Percentiles rank a stretch among this genome's conserved stretches.
Evolutionary conservation across 2,113 vertebrate genomes (phyloP).

Genomic region (Salvelinus fontinalis): DNA sequence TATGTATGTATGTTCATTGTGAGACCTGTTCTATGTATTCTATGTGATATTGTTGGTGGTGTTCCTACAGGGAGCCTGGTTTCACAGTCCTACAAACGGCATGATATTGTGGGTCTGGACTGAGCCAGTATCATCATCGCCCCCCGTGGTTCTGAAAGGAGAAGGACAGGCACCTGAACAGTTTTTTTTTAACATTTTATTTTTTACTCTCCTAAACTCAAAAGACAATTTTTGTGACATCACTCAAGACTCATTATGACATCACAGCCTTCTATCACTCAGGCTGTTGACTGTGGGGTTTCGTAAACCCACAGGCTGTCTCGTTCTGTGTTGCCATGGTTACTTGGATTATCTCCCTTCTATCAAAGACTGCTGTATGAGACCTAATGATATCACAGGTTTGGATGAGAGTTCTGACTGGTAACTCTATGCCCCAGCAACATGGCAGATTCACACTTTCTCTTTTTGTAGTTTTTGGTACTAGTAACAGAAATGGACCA

Average conservation of each 20-base stretch:
- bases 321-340: background rate
- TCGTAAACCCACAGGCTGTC: background rate
- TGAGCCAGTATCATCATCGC: constrained; percentile 38
- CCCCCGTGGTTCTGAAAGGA: constrained; percentile 14
- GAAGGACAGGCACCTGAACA: constrained; percentile 3
- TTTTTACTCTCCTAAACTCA: background rate
- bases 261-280: background rate
- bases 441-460: no score
- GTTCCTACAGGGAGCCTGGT: constrained; percentile 64
- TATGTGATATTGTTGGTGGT: constrained; percentile 17
- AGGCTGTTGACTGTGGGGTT: no score
- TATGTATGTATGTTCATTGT: no score
- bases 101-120: constrained; percentile 76
- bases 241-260: background rate
- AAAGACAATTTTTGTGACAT: background rate
- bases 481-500: background rate
- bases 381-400: background rate
- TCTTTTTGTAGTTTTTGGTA: no score
- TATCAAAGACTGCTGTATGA: background rate
- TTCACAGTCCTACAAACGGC: constrained; percentile 72
- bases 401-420: background rate
- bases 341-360: background rate
- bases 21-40: background rate
- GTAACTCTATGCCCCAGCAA: no score
- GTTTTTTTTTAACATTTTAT: background rate